Conservation (phyloP, 2,113 vertebrate species). For the Apeltes quadracus region DNA sequence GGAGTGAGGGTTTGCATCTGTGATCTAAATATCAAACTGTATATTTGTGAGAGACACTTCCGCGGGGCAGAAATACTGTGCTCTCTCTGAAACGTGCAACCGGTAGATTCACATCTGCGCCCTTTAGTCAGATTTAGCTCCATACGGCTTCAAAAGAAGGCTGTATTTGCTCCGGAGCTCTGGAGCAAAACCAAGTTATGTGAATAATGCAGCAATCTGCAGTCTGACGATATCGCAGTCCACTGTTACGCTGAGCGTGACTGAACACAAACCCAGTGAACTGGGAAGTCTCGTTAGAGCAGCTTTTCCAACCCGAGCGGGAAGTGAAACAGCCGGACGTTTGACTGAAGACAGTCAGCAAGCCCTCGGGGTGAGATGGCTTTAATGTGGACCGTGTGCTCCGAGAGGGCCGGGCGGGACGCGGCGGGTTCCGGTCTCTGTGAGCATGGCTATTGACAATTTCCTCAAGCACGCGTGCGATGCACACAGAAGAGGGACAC, state of each 20-base stretch:
- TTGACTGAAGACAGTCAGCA: constrained; percentile 26
- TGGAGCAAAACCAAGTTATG: constrained; percentile 59
- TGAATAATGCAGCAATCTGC: constrained; percentile 70
- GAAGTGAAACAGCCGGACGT: constrained; percentile 36
- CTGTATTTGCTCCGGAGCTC: constrained; percentile 32
- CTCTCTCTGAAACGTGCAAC: constrained; percentile 9
- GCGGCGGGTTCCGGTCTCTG: constrained; percentile 35
- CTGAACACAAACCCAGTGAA: constrained; percentile 72
- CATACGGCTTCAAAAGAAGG: constrained; percentile 37
- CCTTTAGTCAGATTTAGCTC: constrained; percentile 9
- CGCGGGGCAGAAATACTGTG: not conserved
- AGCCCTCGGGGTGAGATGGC: constrained; percentile 27
- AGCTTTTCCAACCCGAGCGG: constrained; percentile 54
- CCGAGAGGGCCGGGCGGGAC: constrained; percentile 6
- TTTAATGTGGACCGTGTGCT: constrained; percentile 73
- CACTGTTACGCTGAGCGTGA: constrained; percentile 61
- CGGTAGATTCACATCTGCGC: constrained; percentile 1
- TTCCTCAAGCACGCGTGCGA: constrained; percentile 76
- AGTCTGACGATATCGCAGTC: constrained; percentile 61
- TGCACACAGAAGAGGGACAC: constrained; percentile 55
- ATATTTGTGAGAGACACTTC: not conserved
- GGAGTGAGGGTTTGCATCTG: not conserved
- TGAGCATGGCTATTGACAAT: constrained; percentile 72
- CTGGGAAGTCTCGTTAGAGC: constrained; percentile 48
- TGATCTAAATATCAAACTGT: not conserved